Percentiles rank a stretch among this genome's conserved stretches.
These are phyloP conservation scores for Pristionchus arcanus DNA, from an alignment of 2,888 invertebrate species.

Conservation along the genomic window DNA sequence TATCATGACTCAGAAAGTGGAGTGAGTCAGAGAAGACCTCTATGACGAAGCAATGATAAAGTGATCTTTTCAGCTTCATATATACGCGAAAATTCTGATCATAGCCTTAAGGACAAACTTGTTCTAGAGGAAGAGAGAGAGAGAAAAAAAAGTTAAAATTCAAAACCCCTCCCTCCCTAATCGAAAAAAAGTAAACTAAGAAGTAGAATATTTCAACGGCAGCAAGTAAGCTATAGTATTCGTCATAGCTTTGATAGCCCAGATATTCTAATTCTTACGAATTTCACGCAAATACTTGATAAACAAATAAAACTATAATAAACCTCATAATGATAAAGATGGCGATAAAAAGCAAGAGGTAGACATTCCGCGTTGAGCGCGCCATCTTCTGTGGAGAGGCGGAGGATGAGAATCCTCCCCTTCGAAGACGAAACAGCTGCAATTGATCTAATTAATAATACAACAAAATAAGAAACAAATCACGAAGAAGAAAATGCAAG, in stretches of 20 bases:
- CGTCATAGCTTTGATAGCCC: not conserved
- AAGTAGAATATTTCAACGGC: too few species aligned
- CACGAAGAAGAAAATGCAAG: not conserved
- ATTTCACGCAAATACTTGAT: not conserved
- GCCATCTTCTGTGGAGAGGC: conserved; percentile 28
- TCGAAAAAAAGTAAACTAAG: not conserved
- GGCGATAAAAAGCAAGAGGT: conserved; percentile 50
- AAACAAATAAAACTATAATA: not conserved
- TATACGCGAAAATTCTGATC: not conserved
- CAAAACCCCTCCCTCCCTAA: not conserved
- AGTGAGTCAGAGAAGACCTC: not conserved
- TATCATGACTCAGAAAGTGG: not conserved
- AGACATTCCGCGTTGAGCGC: conserved; percentile 48
- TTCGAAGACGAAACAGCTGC: not conserved
- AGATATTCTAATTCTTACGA: not conserved
- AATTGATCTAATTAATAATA: not conserved
- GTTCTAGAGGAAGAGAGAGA: not conserved
- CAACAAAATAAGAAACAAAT: not conserved
- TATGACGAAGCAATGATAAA: too few species aligned
- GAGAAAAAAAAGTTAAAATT: not conserved
- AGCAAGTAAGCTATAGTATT: too few species aligned
- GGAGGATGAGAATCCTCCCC: conserved; percentile 21
- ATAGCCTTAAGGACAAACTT: not conserved
- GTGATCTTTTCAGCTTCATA: not conserved
- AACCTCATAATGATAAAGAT: conserved; percentile 54